phyloP scores from a whole-genome alignment of 37 sponge, comb jelly and placozoan species.

The Spongilla lacustris region DNA sequence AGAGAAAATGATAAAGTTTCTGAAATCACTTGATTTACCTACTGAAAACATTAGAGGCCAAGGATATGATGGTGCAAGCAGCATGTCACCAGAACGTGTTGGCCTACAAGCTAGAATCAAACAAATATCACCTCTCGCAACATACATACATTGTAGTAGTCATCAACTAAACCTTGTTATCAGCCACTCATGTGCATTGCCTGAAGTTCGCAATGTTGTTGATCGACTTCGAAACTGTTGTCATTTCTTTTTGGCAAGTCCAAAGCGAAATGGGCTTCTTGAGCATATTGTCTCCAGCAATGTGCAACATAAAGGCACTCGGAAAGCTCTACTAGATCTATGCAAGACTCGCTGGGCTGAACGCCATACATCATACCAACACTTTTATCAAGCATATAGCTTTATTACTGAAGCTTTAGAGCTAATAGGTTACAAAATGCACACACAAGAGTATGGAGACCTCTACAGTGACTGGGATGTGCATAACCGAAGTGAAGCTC shows the following conservation, averaged over 20 bases:
- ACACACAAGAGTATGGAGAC: conserved; percentile 24
- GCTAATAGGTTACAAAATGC: conserved; percentile 24
- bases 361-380: conserved; percentile 52
- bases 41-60: conserved; percentile 42
- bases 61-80: conserved; percentile 58
- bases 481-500: conserved; percentile 21
- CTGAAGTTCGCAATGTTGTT: conserved; percentile 48
- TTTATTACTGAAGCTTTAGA: conserved; percentile 42
- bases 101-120: conserved; percentile 51
- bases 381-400: conserved; percentile 43
- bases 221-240: conserved; percentile 21
- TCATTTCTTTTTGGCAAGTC: conserved; percentile 25
- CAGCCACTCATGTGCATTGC: conserved; percentile 34
- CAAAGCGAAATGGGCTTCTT: conserved; percentile 33
- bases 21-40: conserved; percentile 13
- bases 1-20: neutral
- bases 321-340: conserved; percentile 48
- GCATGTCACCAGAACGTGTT: conserved; percentile 35
- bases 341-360: conserved; percentile 63
- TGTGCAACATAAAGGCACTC: neutral
- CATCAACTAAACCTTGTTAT: conserved; percentile 57
- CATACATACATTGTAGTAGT: conserved; percentile 55
- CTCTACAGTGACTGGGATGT: conserved; percentile 40
- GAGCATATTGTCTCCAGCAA: conserved; percentile 24
- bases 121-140: conserved; percentile 38